These are phyloP conservation scores for Cepaea hortensis DNA, from an alignment of 2,888 invertebrate genomes.

Conservation along the genomic window DNA sequence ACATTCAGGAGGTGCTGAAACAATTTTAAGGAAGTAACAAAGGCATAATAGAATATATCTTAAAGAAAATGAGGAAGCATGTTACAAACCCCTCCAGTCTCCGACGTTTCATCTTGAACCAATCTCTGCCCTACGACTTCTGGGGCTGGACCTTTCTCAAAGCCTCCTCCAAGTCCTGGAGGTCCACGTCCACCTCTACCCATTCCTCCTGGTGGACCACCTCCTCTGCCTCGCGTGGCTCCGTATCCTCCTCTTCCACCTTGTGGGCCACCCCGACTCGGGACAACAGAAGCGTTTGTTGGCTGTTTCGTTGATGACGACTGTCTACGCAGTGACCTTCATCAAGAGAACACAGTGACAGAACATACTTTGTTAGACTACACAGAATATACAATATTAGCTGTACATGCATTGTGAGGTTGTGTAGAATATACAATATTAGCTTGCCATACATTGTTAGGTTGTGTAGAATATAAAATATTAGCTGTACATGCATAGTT, in stretches of 20 bases:
- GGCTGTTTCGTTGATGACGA: slow-evolving; percentile 26
- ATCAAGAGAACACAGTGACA: not conserved
- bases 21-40: no score
- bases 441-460: no score
- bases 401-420: no score
- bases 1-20: no score
- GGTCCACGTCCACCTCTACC: slow-evolving; percentile 14
- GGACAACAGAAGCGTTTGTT: not conserved
- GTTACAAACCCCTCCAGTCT: slow-evolving; percentile 40
- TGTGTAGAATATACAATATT: no score
- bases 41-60: no score
- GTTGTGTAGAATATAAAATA: no score
- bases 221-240: slow-evolving; percentile 14
- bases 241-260: not conserved
- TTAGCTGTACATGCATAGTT: no score
- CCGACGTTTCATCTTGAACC: slow-evolving; percentile 24
- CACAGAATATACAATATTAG: not conserved
- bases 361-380: no score
- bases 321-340: not conserved
- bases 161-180: not conserved
- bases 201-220: slow-evolving; percentile 3
- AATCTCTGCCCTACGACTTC: slow-evolving; percentile 31
- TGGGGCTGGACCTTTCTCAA: not conserved
- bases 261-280: not conserved
- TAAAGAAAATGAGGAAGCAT: not conserved